A percentile compares a stretch with the other conserved stretches of the same genome.
Evolutionary conservation across 2,888 invertebrate genomes (phyloP).

Genomic region (Marasmarcha lunaedactyla): DNA sequence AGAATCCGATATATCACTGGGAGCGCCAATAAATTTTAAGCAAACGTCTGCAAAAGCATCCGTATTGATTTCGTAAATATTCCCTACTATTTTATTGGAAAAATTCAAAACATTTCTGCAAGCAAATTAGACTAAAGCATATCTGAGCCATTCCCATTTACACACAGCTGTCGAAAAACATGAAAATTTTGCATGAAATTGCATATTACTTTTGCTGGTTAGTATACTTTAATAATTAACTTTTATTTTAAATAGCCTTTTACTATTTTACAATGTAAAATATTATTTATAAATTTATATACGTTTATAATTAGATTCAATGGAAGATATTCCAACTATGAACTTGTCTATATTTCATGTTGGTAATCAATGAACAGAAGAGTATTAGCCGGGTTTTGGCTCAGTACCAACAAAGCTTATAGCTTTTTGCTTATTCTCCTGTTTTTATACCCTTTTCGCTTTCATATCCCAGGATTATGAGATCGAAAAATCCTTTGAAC

Average conservation of each 20-base stretch:
- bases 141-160: too few relatives aligned
- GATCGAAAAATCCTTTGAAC: background rate
- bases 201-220: too few relatives aligned
- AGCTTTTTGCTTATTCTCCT: background rate
- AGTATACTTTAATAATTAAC: too few relatives aligned
- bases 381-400: slow-evolving; percentile 3
- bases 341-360: background rate
- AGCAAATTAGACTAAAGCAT: slow-evolving; percentile 4
- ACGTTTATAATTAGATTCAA: too few relatives aligned
- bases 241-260: too few relatives aligned
- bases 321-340: too few relatives aligned
- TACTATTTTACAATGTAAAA: too few relatives aligned
- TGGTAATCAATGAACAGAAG: slow-evolving; percentile 1
- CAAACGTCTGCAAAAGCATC: slow-evolving; percentile 30
- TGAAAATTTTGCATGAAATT: too few relatives aligned
- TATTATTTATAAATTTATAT: too few relatives aligned
- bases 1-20: background rate
- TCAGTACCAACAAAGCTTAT: background rate
- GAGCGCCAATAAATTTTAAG: slow-evolving; percentile 34
- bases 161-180: too few relatives aligned
- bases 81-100: slow-evolving; percentile 26
- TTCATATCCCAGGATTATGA: background rate
- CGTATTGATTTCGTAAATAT: slow-evolving; percentile 55
- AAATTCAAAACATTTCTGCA: slow-evolving; percentile 25
- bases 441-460: background rate